A percentile compares a stretch with the other conserved stretches of the same genome.
These are phyloP conservation scores for Falco peregrinus DNA, from an alignment of 2,797 vertebrate genomes.

Conservation along the genomic window DNA sequence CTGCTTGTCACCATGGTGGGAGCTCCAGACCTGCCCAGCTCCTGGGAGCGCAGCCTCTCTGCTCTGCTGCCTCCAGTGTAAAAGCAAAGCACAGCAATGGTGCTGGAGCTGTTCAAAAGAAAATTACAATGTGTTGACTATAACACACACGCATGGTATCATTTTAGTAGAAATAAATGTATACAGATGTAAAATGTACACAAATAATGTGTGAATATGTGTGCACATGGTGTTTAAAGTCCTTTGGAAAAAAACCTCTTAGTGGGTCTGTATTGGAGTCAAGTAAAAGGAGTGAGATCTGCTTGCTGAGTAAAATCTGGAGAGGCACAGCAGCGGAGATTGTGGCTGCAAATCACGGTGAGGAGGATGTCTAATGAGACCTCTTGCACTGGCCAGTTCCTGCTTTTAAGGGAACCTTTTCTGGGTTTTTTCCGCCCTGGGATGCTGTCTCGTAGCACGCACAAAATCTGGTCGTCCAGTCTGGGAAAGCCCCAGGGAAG, in stretches of 20 bases:
- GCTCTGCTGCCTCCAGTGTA: accelerated
- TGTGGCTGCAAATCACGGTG: neutral
- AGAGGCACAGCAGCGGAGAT: neutral
- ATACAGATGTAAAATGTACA: neutral
- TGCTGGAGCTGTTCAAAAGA: neutral
- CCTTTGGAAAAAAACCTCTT: neutral
- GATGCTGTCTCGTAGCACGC: neutral
- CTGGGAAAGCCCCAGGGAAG: neutral
- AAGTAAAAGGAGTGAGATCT: neutral
- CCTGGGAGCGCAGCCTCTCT: neutral
- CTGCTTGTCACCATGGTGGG: neutral
- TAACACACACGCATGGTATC: neutral
- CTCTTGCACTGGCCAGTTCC: neutral
- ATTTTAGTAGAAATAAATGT: neutral
- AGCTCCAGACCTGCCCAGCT: neutral
- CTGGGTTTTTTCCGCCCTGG: neutral
- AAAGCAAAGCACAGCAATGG: neutral
- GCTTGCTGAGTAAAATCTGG: neutral
- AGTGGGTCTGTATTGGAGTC: neutral
- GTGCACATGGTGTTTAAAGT: neutral
- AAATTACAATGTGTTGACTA: accelerated
- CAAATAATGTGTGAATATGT: neutral
- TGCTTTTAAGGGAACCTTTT: neutral
- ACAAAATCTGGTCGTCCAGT: neutral
- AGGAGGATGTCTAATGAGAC: neutral